Base-by-base conservation (phyloP, 2,888 invertebrate species). In the Lepidocyrtoides sp. region DNA sequence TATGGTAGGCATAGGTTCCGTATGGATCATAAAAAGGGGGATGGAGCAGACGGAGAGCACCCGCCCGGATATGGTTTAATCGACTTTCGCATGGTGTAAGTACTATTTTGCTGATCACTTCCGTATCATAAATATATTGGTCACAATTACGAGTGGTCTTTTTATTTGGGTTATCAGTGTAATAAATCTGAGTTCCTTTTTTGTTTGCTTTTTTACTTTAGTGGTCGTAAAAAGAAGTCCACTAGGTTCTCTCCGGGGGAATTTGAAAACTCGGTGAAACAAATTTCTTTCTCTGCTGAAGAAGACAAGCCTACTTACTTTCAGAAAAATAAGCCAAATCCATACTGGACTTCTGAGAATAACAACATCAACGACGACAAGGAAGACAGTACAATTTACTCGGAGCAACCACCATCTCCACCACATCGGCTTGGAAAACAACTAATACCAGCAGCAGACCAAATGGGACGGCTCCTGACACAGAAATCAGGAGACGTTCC, bases 81-180 rank as follows among this genome's bases (percentile, higher is more conserved):
- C 77, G 96, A 96, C 94, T 96, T 96, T 51, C 95, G 95, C 82
- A 95, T 95, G 95, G 95, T 96, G 96, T 96, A 95, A 96, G 96
- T 96, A 57, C 29, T 63, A 44, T 81, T 89, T 60, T 82, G 82
- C 89, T 82, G 72, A 89, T 89, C 82, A 75, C 66, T 89, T 89
- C 84, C 84, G 44, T 79, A 86, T 86, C 36, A 57, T n/a, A 66
- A 69, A 41, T 86, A 86, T 69, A 72, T 60, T 36, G 10, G 48
- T 41, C n/a, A 36, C 51, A 77, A 41, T 66, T 26, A 69, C 66
- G 51, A 51, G 69, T 36, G 44, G 29, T 88, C 1, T 44, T 66
- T 88, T 81, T 86, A 20, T 57, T 32, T 51, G 26, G 54, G 79
- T 60, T 82, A 72, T 44, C 79, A 51, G 23, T 23, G 72, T 32